Conservation (phyloP, 2,113 vertebrate genomes). For the Arenaria interpres region DNA sequence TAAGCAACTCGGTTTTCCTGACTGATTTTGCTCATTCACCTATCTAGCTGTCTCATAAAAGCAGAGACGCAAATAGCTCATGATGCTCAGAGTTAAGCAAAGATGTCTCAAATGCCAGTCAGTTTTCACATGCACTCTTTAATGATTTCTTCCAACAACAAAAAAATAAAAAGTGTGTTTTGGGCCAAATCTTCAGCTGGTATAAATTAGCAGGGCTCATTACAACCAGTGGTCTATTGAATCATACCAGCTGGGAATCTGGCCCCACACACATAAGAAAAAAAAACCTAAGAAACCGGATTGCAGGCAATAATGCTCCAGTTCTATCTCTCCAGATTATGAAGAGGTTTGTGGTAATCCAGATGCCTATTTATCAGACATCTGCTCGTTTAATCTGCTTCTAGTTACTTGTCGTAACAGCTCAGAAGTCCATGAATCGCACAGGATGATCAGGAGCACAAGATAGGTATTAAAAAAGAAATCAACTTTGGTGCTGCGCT, state of each 20-base stretch:
- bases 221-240: not conserved
- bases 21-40: not conserved
- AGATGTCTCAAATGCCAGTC: not conserved
- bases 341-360: not conserved
- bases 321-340: not conserved
- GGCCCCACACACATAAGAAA: not conserved
- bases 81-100: not conserved
- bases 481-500: not conserved
- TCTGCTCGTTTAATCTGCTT: not conserved
- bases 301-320: not conserved
- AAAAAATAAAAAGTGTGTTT: not conserved
- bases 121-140: not conserved
- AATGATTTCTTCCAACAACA: not conserved
- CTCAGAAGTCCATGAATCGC: not conserved
- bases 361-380: constrained; percentile 44
- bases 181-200: not conserved
- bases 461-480: not conserved
- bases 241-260: not conserved
- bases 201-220: not conserved
- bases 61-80: not conserved
- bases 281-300: not conserved
- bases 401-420: not conserved
- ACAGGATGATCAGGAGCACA: not conserved
- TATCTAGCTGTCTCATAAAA: not conserved
- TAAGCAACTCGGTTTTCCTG: not conserved